These are phyloP conservation scores for Drosophila diplacantha DNA, from an alignment of 2,888 invertebrate genomes.

Conservation along the genomic window DNA sequence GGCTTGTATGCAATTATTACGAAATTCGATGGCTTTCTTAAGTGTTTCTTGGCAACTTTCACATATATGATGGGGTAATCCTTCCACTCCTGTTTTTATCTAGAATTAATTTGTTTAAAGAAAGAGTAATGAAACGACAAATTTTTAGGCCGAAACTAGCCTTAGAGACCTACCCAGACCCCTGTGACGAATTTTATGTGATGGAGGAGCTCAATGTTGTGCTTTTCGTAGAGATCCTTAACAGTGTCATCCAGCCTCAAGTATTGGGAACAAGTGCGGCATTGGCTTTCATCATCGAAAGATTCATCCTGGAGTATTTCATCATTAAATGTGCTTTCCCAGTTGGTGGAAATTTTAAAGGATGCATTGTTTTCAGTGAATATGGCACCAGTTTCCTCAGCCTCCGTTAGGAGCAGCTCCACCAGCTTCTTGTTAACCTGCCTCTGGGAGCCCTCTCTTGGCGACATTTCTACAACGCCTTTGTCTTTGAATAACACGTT, in stretches of 20 bases:
- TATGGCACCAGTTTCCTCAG: constrained; percentile 37
- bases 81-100: constrained; percentile 29
- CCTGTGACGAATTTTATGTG: constrained; percentile 57
- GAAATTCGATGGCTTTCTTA: constrained; percentile 51
- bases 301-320: neutral
- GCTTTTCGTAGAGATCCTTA: constrained; percentile 40
- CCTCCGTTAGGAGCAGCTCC: constrained; percentile 44
- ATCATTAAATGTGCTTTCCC: neutral
- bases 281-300: constrained; percentile 10
- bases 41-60: constrained; percentile 32
- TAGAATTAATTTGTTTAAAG: constrained; percentile 5
- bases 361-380: constrained; percentile 34
- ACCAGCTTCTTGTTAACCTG: constrained; percentile 41
- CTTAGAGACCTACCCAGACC: constrained; percentile 45
- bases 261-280: constrained; percentile 49
- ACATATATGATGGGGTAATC: constrained; percentile 42
- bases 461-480: constrained; percentile 15
- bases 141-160: neutral
- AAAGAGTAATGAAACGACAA: neutral
- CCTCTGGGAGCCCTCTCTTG: constrained; percentile 33
- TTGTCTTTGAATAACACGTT: constrained; percentile 36
- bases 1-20: constrained; percentile 50
- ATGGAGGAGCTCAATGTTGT: constrained; percentile 47
- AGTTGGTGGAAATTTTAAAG: neutral
- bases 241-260: constrained; percentile 31